Conservation (phyloP, 1,140 invertebrate species). For the Argopecten irradians region DNA sequence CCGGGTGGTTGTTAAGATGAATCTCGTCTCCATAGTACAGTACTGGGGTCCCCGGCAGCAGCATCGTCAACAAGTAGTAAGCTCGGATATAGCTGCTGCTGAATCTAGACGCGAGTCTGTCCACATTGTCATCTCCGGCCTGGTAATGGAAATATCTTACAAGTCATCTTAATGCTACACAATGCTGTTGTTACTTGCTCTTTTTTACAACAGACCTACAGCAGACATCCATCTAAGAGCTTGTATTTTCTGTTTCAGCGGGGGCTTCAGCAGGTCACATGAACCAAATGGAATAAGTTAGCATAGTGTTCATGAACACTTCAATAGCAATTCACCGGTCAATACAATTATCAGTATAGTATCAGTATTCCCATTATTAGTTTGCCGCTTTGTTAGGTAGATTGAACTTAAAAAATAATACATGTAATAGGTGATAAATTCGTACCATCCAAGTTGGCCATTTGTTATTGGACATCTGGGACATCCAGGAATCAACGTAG, state of each 20-base stretch:
- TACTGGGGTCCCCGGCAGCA: slow-evolving; percentile 66
- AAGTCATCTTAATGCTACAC: neutral
- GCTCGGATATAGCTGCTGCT: slow-evolving; percentile 47
- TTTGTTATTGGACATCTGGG: slow-evolving; percentile 44
- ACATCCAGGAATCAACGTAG: slow-evolving; percentile 56
- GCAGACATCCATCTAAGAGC: neutral
- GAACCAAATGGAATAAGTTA: no score
- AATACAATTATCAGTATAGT: no score
- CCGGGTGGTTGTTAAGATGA: slow-evolving; percentile 40
- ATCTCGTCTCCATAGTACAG: slow-evolving; percentile 69
- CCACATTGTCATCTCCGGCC: slow-evolving; percentile 57
- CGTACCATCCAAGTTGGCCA: slow-evolving; percentile 64
- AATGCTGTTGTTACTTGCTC: neutral
- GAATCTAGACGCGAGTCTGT: slow-evolving; percentile 52
- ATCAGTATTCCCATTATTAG: no score
- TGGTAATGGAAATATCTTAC: slow-evolving; percentile 24
- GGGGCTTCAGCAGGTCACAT: no score
- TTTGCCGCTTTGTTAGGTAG: no score
- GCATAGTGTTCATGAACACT: no score
- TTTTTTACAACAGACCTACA: neutral
- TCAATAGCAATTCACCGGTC: no score
- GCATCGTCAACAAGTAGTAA: slow-evolving; percentile 55
- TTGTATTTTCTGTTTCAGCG: no score
- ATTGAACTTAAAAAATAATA: no score
- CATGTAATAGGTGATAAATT: no score